phyloP scores from a whole-genome alignment of 2,888 invertebrate species.

The Dasysyrphus albostriatus region DNA sequence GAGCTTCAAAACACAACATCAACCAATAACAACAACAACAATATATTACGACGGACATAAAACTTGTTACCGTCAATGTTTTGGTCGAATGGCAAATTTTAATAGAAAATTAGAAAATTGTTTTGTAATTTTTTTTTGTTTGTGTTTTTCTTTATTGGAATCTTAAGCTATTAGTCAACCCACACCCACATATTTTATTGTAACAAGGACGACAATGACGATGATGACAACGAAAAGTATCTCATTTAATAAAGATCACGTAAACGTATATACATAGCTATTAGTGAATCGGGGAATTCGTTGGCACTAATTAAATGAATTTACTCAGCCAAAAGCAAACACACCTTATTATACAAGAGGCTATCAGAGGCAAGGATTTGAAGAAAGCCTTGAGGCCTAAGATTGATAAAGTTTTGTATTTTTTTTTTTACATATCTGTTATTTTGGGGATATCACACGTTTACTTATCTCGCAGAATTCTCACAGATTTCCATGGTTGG shows the following conservation, averaged over 20 bases:
- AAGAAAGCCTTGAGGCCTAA: conserved; percentile 26
- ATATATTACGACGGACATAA: conserved; percentile 13
- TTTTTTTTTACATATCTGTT: conserved; percentile 36
- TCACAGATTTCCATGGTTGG: background rate
- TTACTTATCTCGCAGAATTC: conserved; percentile 58
- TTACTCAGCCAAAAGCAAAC: conserved; percentile 61
- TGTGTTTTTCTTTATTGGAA: background rate
- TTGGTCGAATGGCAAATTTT: conserved; percentile 63
- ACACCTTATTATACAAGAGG: conserved; percentile 24
- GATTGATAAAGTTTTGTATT: conserved; percentile 12
- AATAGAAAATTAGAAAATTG: conserved; percentile 61
- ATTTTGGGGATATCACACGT: conserved; percentile 62
- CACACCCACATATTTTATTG: background rate
- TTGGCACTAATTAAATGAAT: conserved; percentile 72
- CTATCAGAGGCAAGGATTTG: conserved; percentile 17
- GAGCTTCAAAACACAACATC: conserved; percentile 47
- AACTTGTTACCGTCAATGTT: conserved; percentile 42
- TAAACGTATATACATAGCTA: conserved; percentile 18
- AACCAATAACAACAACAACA: conserved; percentile 33
- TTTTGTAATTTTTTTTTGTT: conserved; percentile 8
- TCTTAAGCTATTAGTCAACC: conserved; percentile 17
- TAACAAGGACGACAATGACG: conserved; percentile 22
- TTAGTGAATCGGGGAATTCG: conserved; percentile 51
- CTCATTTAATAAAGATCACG: conserved; percentile 74
- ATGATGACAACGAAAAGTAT: conserved; percentile 26